phyloP scores from a whole-genome alignment of 1,140 invertebrate species.

The Gonatopus flavifemur region DNA sequence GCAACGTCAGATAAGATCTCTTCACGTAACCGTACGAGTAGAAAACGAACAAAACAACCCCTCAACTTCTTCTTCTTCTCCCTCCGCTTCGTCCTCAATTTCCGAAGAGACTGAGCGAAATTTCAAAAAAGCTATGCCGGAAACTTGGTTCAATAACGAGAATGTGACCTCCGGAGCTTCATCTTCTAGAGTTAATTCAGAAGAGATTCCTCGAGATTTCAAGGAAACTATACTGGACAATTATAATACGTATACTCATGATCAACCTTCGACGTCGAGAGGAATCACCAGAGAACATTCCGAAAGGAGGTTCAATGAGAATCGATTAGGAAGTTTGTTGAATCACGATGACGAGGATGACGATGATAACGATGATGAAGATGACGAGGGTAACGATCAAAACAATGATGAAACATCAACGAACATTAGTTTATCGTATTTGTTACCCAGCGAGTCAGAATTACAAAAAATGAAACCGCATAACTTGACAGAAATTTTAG shows the following conservation, averaged over 20 bases:
- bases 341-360: not conserved
- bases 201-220: slow-evolving; percentile 34
- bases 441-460: slow-evolving; percentile 28
- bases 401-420: slow-evolving; percentile 14
- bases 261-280: slow-evolving; percentile 12
- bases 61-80: too few species aligned
- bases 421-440: slow-evolving; percentile 25
- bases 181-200: too few species aligned
- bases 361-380: slow-evolving; percentile 1
- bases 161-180: too few species aligned
- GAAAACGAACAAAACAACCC: slow-evolving; percentile 32
- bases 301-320: too few species aligned
- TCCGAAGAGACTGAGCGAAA: too few species aligned
- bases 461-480: slow-evolving; percentile 20
- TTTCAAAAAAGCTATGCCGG: too few species aligned
- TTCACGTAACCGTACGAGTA: slow-evolving; percentile 56
- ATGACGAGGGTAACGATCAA: not conserved
- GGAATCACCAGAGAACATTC: slow-evolving; percentile 7
- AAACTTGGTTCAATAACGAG: too few species aligned
- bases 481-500: slow-evolving; percentile 18
- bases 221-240: slow-evolving; percentile 37
- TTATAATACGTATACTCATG: slow-evolving; percentile 27
- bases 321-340: not conserved
- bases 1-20: slow-evolving; percentile 60
- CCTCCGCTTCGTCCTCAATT: too few species aligned